Evolutionary conservation across 2,113 vertebrate genomes (phyloP).

Genomic region (Sapajus apella): DNA sequence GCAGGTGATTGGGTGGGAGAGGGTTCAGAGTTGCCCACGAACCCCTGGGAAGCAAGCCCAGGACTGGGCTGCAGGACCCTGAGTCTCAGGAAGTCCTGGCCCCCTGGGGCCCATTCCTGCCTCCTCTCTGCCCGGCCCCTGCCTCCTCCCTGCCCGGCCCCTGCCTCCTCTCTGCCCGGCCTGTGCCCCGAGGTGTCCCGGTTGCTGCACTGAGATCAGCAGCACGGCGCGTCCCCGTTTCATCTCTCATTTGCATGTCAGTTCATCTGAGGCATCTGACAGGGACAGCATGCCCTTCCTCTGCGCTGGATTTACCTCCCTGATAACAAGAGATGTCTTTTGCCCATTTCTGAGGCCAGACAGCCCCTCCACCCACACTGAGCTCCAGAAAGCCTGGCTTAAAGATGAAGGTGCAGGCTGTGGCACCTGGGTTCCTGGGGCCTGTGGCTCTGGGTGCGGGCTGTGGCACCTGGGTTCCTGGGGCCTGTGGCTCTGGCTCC

Average conservation of each 20-base stretch:
- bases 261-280: fast-evolving
- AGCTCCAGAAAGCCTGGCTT: background rate
- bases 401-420: background rate
- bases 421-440: fast-evolving
- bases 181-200: background rate
- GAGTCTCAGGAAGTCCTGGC: background rate
- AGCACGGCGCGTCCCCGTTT: fast-evolving
- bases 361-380: too few species aligned
- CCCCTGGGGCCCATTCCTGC: fast-evolving
- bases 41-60: background rate
- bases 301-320: background rate
- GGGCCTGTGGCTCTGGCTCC: background rate
- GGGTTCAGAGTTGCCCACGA: fast-evolving
- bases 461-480: fast-evolving
- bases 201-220: background rate
- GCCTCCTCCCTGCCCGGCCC: fast-evolving
- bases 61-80: background rate
- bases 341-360: background rate
- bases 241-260: background rate
- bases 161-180: background rate
- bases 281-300: background rate
- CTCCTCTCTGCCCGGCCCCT: too few species aligned
- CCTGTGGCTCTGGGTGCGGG: background rate
- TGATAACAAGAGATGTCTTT: background rate
- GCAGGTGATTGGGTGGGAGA: background rate